These are phyloP conservation scores for Syngnathus acus DNA, from an alignment of 2,797 vertebrate genomes.

Conservation along the genomic window DNA sequence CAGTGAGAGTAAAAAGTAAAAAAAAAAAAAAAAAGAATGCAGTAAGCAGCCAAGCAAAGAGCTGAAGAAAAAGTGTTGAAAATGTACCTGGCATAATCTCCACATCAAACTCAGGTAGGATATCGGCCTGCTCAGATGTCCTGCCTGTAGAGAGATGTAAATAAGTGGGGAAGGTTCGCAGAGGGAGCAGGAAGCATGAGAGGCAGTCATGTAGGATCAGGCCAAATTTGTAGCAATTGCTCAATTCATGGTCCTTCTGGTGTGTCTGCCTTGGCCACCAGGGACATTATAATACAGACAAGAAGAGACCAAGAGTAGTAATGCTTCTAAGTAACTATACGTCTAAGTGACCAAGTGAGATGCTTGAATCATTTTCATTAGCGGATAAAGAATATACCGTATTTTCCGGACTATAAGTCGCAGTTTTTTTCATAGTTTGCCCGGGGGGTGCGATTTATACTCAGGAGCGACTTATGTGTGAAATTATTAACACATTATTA, in stretches of 20 bases:
- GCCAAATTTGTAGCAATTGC: constrained; percentile 8
- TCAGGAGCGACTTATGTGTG: too few relatives aligned
- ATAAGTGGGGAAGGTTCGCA: constrained; percentile 65
- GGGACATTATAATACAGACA: too few relatives aligned
- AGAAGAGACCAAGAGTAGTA: too few relatives aligned
- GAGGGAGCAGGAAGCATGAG: constrained; percentile 57
- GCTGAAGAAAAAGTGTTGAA: constrained; percentile 10
- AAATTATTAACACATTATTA: too few relatives aligned
- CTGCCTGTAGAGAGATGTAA: constrained; percentile 91
- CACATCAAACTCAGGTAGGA: constrained; percentile 99
- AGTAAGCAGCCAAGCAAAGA: constrained; percentile 28
- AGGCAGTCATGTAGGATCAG: constrained; percentile 42
- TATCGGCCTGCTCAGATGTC: constrained; percentile 92
- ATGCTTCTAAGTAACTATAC: too few relatives aligned
- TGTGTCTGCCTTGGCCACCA: too few relatives aligned
- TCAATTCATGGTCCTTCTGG: constrained; percentile 6
- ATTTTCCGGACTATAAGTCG: too few relatives aligned
- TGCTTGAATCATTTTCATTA: too few relatives aligned
- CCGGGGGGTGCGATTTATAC: too few relatives aligned
- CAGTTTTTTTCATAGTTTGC: too few relatives aligned
- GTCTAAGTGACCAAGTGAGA: too few relatives aligned
- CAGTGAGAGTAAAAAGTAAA: constrained; percentile 20
- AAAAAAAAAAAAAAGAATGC: constrained; percentile 17
- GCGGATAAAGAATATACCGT: too few relatives aligned
- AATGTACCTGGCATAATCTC: constrained; percentile 97